Evolutionary conservation across 1,140 invertebrate genomes (phyloP).

Genomic region (Ceratina calcarata): DNA sequence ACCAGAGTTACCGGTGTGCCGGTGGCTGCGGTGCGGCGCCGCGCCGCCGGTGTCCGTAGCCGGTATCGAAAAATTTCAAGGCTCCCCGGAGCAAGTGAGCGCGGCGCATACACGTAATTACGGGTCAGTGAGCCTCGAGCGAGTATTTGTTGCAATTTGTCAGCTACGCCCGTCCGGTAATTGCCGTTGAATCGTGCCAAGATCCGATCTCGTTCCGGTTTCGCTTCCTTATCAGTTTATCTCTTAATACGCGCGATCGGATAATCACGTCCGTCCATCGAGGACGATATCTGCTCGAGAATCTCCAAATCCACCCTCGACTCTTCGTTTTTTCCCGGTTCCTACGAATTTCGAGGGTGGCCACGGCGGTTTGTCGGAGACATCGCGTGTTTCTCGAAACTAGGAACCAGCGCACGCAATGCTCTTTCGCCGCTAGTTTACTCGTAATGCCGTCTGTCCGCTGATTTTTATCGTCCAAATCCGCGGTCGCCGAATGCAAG

Average conservation of each 20-base stretch:
- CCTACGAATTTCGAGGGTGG: not conserved
- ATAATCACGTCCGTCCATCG: not conserved
- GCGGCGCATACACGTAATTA: constrained; percentile 52
- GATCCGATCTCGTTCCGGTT: constrained; percentile 57
- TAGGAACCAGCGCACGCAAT: constrained; percentile 29
- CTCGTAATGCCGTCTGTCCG: constrained; percentile 26
- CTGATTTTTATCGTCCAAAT: constrained; percentile 51
- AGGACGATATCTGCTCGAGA: not conserved
- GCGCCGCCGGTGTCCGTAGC: not conserved
- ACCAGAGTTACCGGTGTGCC: constrained; percentile 59
- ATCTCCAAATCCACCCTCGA: too few species aligned
- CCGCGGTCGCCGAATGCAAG: constrained; percentile 40
- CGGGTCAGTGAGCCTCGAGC: not conserved
- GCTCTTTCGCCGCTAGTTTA: constrained; percentile 25
- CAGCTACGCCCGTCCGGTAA: constrained; percentile 56
- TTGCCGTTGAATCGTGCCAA: constrained; percentile 67
- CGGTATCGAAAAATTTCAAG: constrained; percentile 64
- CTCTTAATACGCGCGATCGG: constrained; percentile 1
- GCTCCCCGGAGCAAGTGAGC: constrained; percentile 2
- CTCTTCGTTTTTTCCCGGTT: not conserved
- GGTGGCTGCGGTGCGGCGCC: constrained; percentile 42
- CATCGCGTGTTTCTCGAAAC: constrained; percentile 27
- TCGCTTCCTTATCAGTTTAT: constrained; percentile 55
- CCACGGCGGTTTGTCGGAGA: not conserved
- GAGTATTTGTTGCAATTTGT: constrained; percentile 67